Conservation (phyloP, 2,797 vertebrate species). For the Hydrocynus forskahlii region DNA sequence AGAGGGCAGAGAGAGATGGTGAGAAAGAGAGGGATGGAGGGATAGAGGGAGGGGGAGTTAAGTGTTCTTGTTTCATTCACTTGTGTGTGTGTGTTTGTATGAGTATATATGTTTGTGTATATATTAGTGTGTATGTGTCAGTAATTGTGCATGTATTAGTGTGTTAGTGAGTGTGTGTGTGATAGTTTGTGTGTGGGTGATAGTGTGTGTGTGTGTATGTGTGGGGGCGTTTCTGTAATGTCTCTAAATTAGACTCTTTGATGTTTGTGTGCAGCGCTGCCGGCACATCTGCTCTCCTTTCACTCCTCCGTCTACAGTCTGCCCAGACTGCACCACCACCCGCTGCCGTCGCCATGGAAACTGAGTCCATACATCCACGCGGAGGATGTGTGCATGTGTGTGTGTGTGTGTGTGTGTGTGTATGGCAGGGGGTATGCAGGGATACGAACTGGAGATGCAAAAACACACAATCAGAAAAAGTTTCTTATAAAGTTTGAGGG, state of each 20-base stretch:
- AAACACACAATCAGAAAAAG: constrained; percentile 18
- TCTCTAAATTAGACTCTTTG: constrained; percentile 73
- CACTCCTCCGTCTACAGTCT: constrained; percentile 75
- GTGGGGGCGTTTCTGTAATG: constrained; percentile 74
- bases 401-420: constrained; percentile 23
- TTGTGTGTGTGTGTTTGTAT: constrained; percentile 53
- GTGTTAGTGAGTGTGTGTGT: constrained; percentile 54
- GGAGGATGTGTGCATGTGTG: constrained; percentile 5
- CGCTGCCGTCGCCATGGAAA: constrained; percentile 81
- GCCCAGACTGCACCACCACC: constrained; percentile 72
- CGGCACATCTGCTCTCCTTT: constrained; percentile 76
- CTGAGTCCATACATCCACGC: constrained; percentile 72
- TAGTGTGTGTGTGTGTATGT: constrained; percentile 57
- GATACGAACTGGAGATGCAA: constrained; percentile 18
- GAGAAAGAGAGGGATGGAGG: background rate
- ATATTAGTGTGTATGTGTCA: too few species aligned
- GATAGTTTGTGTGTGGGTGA: constrained; percentile 46
- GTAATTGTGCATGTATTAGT: too few species aligned
- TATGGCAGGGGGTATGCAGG: background rate
- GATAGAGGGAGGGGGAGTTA: constrained; percentile 43
- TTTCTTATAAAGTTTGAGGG: background rate
- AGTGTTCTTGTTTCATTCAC: constrained; percentile 74
- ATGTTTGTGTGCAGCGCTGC: constrained; percentile 62
- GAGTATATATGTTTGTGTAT: too few species aligned
- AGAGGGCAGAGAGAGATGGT: background rate